These are phyloP conservation scores for Ceramica pisi DNA, from an alignment of 2,888 invertebrate species.

Conservation along the genomic window DNA sequence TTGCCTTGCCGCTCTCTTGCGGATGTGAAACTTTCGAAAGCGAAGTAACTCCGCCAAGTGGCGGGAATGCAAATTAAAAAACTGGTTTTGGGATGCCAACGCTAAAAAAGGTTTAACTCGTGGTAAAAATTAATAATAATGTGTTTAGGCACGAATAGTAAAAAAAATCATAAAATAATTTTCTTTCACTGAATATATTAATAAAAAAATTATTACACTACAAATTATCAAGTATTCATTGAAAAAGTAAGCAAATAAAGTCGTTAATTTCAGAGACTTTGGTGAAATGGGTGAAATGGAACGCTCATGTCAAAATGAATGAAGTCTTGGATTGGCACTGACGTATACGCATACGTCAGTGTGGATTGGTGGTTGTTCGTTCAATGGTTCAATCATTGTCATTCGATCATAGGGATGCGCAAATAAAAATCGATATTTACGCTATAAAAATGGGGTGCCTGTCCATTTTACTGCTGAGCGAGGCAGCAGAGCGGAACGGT, in stretches of 20 bases:
- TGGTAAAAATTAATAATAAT: conserved; percentile 1
- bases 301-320: conserved; percentile 5
- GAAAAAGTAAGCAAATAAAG: neutral
- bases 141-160: neutral
- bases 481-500: too few species aligned
- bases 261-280: neutral
- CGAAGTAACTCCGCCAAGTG: conserved; percentile 88
- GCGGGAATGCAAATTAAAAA: conserved; percentile 89
- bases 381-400: neutral
- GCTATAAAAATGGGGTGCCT: too few species aligned
- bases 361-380: too few species aligned
- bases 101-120: conserved; percentile 35
- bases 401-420: too few species aligned
- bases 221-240: too few species aligned
- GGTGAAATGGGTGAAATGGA: conserved; percentile 32
- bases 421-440: too few species aligned
- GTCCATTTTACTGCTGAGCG: too few species aligned
- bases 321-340: neutral
- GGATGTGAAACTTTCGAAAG: conserved; percentile 91
- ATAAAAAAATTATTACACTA: too few species aligned
- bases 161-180: neutral
- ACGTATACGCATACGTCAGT: too few species aligned
- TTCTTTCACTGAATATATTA: neutral
- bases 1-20: conserved; percentile 89
- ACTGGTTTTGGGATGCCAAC: conserved; percentile 80